Conservation (phyloP, 2,113 vertebrate species). For the Hyperopisus bebe region DNA sequence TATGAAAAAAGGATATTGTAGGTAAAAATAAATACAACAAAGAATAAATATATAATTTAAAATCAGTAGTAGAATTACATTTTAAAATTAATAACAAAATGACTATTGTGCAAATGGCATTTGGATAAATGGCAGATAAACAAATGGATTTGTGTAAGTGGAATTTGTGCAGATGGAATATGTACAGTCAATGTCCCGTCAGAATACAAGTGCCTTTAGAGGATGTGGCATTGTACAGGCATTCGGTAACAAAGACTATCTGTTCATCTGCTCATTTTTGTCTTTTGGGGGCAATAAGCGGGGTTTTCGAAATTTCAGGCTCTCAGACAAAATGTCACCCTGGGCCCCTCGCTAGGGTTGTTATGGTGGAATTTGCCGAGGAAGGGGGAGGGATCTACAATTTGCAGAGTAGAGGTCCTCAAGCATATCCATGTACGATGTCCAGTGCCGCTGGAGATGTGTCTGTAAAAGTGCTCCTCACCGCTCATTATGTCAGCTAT, state of each 20-base stretch:
- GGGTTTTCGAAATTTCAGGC: background rate
- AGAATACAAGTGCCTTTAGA: background rate
- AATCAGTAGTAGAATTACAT: no score
- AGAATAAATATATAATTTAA: no score
- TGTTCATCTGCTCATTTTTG: background rate
- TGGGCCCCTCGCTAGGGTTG: background rate
- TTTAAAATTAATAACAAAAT: no score
- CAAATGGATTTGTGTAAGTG: background rate
- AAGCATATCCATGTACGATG: background rate
- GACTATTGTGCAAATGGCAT: background rate
- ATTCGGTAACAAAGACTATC: no score
- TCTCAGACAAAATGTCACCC: background rate
- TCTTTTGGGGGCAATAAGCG: background rate
- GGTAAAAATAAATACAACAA: no score
- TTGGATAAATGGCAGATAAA: background rate
- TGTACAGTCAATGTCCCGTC: background rate
- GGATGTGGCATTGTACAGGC: background rate
- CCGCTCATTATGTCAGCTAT: background rate
- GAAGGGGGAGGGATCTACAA: background rate
- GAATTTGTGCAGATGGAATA: background rate
- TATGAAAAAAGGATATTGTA: no score
- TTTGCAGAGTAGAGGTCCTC: background rate
- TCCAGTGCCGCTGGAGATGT: background rate
- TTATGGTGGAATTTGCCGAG: background rate
- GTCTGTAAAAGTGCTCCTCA: background rate